Conservation (phyloP, 2,888 invertebrate genomes). For the Drosophila antonietae region DNA sequence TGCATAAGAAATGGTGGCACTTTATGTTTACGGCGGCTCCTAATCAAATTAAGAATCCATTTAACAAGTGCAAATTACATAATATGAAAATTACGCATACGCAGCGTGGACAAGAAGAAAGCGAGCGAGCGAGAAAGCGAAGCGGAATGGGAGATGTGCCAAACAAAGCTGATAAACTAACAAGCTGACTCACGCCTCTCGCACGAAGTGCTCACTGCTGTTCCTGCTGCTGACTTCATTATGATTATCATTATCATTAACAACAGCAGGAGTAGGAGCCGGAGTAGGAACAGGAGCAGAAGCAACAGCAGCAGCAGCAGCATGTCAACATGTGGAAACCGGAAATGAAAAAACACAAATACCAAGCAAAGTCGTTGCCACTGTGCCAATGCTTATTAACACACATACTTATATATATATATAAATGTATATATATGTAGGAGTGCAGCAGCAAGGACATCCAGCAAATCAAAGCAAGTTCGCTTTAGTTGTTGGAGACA, state of each 20-base stretch:
- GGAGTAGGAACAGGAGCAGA: slow-evolving; percentile 5
- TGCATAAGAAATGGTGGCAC: slow-evolving; percentile 22
- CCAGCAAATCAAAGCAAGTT: slow-evolving; percentile 32
- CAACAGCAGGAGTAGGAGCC: slow-evolving; percentile 30
- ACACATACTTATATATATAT: slow-evolving; percentile 29
- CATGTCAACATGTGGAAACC: slow-evolving; percentile 78
- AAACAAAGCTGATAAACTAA: slow-evolving; percentile 68
- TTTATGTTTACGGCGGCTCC: slow-evolving; percentile 68
- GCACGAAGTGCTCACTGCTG: slow-evolving; percentile 22
- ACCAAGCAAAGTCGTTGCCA: slow-evolving; percentile 74
- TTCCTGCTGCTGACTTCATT: slow-evolving; percentile 58
- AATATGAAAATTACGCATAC: slow-evolving; percentile 80
- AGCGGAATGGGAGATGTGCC: slow-evolving; percentile 1
- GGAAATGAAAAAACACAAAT: slow-evolving; percentile 80
- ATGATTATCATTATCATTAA: slow-evolving; percentile 41
- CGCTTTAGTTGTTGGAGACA: slow-evolving; percentile 1
- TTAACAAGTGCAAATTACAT: slow-evolving; percentile 76
- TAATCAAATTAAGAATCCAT: slow-evolving; percentile 78
- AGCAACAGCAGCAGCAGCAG: slow-evolving; percentile 49
- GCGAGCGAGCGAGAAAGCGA: neutral
- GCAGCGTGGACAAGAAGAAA: slow-evolving; percentile 49
- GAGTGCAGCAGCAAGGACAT: slow-evolving; percentile 27
- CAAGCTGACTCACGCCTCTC: slow-evolving; percentile 55
- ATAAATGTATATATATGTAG: neutral
- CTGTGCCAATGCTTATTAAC: slow-evolving; percentile 74